Conservation (phyloP, 2,888 invertebrate species). For the Microplitis deprimator region DNA sequence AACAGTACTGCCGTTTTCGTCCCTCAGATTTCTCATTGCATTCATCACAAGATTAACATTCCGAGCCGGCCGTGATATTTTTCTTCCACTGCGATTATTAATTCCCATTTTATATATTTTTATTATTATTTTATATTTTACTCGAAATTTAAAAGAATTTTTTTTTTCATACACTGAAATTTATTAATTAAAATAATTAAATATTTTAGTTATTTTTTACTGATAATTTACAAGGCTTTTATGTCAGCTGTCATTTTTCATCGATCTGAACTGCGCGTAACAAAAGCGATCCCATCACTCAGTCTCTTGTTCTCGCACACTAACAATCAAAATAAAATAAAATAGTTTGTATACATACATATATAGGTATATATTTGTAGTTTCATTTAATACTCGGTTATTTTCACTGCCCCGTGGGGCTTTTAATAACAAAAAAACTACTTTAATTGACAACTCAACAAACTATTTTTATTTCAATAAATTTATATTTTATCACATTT, state of each 20-base stretch:
- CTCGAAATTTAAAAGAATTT: not conserved
- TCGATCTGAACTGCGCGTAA: conserved; percentile 9
- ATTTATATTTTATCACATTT: not conserved
- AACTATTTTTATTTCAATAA: not conserved
- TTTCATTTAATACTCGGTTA: not conserved
- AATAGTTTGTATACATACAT: not conserved
- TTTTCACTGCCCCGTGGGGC: not conserved
- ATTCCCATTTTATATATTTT: not conserved
- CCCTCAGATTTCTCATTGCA: conserved; percentile 53
- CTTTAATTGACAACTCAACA: not conserved
- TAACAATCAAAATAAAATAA: too few species aligned
- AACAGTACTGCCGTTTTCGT: conserved; percentile 53
- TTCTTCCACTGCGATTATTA: conserved; percentile 32
- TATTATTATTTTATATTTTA: not conserved
- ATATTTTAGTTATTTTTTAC: too few species aligned
- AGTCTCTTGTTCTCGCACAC: not conserved
- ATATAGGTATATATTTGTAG: not conserved
- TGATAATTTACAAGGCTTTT: not conserved
- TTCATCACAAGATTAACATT: conserved; percentile 53
- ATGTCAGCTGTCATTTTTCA: conserved; percentile 1
- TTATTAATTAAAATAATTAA: too few species aligned
- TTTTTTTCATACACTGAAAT: too few species aligned
- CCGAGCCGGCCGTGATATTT: conserved; percentile 42
- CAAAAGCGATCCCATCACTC: not conserved
- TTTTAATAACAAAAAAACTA: not conserved